phyloP scores from a whole-genome alignment of 2,797 vertebrate genomes.

The Pteropus rufus region DNA sequence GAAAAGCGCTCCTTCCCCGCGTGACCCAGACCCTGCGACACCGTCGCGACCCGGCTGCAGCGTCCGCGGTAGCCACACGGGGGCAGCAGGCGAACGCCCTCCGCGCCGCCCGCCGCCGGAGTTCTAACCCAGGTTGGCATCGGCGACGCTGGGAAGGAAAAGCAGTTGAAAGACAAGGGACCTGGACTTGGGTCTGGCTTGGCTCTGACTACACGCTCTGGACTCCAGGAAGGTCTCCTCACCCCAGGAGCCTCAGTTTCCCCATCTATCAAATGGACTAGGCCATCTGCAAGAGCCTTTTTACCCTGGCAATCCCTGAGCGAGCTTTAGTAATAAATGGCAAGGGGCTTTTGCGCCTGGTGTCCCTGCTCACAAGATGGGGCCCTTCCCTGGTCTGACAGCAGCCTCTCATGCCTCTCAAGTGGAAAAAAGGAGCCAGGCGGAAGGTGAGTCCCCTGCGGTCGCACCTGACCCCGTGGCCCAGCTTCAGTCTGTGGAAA shows the following conservation, averaged over 20 bases:
- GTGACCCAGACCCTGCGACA: rapidly evolving
- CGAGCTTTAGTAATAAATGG: background rate
- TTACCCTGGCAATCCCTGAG: background rate
- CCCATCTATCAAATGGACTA: background rate
- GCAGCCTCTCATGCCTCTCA: background rate
- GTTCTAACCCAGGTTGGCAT: background rate
- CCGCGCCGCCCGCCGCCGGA: background rate
- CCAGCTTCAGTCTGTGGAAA: background rate
- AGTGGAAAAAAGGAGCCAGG: background rate
- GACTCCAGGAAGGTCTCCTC: background rate
- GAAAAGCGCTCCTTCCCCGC: rapidly evolving
- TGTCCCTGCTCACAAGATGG: background rate
- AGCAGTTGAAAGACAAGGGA: rapidly evolving
- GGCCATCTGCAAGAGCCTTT: background rate
- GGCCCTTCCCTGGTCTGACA: no score
- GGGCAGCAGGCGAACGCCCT: slow-evolving; percentile 64
- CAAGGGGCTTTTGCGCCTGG: background rate
- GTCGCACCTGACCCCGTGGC: background rate
- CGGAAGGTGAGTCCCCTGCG: background rate
- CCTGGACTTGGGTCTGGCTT: background rate
- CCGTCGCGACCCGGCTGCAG: background rate
- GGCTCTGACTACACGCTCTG: background rate
- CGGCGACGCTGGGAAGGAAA: rapidly evolving
- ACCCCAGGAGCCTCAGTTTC: background rate
- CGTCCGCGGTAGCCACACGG: background rate